A percentile compares a stretch with the other conserved stretches of the same genome.
These are phyloP conservation scores for Ophioninae sp. DNA, from an alignment of 2,888 invertebrate genomes.

Conservation along the genomic window DNA sequence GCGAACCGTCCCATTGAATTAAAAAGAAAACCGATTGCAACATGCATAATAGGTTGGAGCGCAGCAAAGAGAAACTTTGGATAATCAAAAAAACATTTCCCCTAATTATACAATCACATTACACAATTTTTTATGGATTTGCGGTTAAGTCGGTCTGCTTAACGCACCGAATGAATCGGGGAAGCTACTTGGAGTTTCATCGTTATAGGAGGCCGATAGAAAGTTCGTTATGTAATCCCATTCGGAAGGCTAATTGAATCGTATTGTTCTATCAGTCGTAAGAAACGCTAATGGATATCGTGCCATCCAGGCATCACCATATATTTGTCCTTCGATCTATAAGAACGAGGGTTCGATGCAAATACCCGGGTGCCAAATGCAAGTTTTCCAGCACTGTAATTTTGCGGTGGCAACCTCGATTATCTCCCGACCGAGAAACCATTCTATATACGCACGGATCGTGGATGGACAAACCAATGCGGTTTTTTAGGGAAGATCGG, in stretches of 20 bases:
- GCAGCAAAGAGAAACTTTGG: too few relatives aligned
- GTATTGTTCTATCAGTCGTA: slow-evolving; percentile 27
- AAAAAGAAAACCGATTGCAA: too few relatives aligned
- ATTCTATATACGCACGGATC: slow-evolving; percentile 50
- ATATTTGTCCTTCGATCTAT: slow-evolving; percentile 50
- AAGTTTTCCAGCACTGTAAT: slow-evolving; percentile 29
- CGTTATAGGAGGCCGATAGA: background rate
- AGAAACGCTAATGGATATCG: slow-evolving; percentile 32
- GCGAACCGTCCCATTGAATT: too few relatives aligned
- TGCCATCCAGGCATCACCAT: slow-evolving; percentile 26
- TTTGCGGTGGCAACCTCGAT: slow-evolving; percentile 54
- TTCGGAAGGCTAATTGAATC: slow-evolving; percentile 14
- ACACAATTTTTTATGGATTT: background rate
- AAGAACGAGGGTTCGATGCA: slow-evolving; percentile 40
- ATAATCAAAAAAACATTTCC: too few relatives aligned
- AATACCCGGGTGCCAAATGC: slow-evolving; percentile 50
- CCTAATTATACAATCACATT: too few relatives aligned
- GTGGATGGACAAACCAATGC: slow-evolving; percentile 44
- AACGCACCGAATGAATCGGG: background rate
- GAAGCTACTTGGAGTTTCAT: slow-evolving; percentile 7
- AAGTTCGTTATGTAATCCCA: slow-evolving; percentile 11
- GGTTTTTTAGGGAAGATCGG: slow-evolving; percentile 47
- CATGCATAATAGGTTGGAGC: too few relatives aligned
- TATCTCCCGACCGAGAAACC: slow-evolving; percentile 25
- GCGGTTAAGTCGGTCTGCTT: background rate